Conservation (phyloP, 2,113 vertebrate species). For the Engraulis encrasicolus region DNA sequence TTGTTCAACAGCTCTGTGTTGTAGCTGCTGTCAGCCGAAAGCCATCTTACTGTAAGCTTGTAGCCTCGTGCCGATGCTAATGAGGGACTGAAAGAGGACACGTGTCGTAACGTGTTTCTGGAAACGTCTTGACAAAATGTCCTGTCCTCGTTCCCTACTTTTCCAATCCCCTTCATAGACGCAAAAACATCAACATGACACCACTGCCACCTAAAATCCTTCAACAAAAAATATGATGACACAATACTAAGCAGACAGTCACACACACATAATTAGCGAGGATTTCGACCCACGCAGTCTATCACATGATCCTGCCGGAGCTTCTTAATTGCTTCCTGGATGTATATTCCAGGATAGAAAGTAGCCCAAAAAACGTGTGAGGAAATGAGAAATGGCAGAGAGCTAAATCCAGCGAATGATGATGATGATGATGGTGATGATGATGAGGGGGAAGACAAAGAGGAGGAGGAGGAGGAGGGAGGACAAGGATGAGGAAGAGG, state of each 20-base stretch:
- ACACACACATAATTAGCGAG: background rate
- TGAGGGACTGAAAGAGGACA: conserved; percentile 55
- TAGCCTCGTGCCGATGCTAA: conserved; percentile 63
- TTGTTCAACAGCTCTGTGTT: background rate
- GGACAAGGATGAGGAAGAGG: too few species aligned
- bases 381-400: conserved; percentile 33
- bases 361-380: conserved; percentile 32
- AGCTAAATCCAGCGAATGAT: conserved; percentile 22
- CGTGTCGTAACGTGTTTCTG: too few species aligned
- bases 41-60: conserved; percentile 41
- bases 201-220: background rate
- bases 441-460: too few species aligned
- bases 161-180: conserved; percentile 43
- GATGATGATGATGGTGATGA: too few species aligned
- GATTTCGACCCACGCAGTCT: background rate
- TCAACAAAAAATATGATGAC: background rate
- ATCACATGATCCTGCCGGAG: conserved; percentile 32
- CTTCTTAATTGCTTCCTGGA: conserved; percentile 29
- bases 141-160: conserved; percentile 37
- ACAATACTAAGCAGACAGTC: conserved; percentile 1
- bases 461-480: too few species aligned
- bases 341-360: conserved; percentile 42
- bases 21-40: background rate
- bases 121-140: conserved; percentile 28
- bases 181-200: background rate